These are phyloP conservation scores for Andrena cerasifolii DNA, from an alignment of 1,140 invertebrate species.

Conservation along the genomic window DNA sequence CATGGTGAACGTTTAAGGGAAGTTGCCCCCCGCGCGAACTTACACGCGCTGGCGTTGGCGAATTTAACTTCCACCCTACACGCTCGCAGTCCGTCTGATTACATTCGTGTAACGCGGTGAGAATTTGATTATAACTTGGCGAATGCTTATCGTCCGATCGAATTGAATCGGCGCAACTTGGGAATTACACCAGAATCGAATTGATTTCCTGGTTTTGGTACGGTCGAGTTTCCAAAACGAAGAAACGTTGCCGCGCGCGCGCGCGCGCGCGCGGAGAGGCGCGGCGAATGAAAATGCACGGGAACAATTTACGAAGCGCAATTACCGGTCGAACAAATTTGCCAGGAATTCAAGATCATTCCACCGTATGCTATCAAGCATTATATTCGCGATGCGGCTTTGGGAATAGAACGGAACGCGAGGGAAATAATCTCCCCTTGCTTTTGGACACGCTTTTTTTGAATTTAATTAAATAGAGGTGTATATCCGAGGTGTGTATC, in stretches of 20 bases:
- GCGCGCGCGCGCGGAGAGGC: too few species aligned
- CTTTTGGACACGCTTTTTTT: too few species aligned
- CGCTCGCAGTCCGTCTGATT: background rate
- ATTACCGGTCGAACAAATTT: too few species aligned
- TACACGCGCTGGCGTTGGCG: slow-evolving; percentile 22
- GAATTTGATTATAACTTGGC: slow-evolving; percentile 46
- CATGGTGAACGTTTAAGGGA: background rate
- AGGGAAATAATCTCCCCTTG: too few species aligned
- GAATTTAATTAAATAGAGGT: too few species aligned
- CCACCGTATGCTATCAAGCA: too few species aligned
- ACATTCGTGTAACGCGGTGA: slow-evolving; percentile 9
- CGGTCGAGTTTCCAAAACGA: background rate
- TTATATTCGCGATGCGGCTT: too few species aligned
- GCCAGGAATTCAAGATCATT: too few species aligned
- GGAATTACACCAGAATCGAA: slow-evolving; percentile 24
- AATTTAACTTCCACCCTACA: background rate
- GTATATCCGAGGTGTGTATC: too few species aligned
- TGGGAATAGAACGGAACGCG: too few species aligned
- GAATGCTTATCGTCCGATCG: slow-evolving; percentile 42
- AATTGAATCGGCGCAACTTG: slow-evolving; percentile 31
- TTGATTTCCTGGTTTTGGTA: slow-evolving; percentile 11
- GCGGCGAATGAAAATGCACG: too few species aligned
- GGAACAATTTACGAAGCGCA: too few species aligned
- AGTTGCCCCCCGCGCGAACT: background rate
- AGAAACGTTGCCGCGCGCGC: background rate